Conservation (phyloP, 2,113 vertebrate genomes). For the Geococcyx californianus region DNA sequence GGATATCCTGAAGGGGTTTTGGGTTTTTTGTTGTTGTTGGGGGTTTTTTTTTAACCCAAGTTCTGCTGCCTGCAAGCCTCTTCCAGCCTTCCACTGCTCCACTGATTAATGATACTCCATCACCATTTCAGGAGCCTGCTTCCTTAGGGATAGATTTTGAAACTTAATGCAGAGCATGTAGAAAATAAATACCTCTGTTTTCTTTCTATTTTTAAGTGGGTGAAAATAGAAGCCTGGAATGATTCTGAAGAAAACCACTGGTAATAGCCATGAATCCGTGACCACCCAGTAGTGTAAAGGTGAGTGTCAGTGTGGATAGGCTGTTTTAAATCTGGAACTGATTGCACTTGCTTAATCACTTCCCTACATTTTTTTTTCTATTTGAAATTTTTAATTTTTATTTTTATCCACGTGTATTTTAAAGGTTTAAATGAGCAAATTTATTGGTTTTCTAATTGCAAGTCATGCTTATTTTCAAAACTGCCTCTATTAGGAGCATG, state of each 20-base stretch:
- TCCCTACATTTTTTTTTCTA: neutral
- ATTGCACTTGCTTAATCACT: constrained; percentile 22
- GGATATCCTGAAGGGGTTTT: no score
- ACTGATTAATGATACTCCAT: neutral
- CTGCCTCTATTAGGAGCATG: neutral
- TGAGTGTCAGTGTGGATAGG: neutral
- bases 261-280: neutral
- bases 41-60: neutral
- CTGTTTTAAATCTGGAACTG: constrained; percentile 43
- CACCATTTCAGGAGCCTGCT: neutral
- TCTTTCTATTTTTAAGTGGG: constrained; percentile 42
- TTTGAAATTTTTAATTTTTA: constrained; percentile 26
- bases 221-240: constrained; percentile 53
- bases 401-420: constrained; percentile 35
- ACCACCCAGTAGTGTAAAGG: constrained; percentile 52
- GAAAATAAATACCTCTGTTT: constrained; percentile 51
- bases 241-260: constrained; percentile 25
- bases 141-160: neutral
- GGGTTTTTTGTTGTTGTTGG: no score
- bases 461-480: neutral
- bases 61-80: neutral
- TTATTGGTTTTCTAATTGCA: neutral
- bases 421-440: neutral
- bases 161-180: neutral
- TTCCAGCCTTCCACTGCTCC: neutral